These are phyloP conservation scores for Hippoglossus stenolepis DNA, from an alignment of 2,113 vertebrate genomes.

Conservation along the genomic window DNA sequence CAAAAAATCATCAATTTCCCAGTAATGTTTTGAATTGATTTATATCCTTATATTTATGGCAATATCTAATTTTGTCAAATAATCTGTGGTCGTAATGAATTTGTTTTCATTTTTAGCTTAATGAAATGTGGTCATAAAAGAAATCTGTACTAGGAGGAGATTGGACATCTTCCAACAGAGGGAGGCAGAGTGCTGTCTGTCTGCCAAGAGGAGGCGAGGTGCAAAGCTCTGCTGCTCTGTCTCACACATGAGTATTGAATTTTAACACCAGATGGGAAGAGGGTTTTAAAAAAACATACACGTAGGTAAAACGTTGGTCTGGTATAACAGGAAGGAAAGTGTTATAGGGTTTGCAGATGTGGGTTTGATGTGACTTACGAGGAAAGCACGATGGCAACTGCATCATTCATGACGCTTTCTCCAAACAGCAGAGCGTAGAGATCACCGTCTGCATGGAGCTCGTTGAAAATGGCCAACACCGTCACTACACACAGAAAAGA, in stretches of 20 bases:
- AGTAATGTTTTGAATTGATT: not conserved
- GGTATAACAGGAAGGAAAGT: too few relatives aligned
- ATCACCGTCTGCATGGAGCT: conserved; percentile 95
- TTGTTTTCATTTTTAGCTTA: not conserved
- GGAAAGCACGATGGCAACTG: conserved; percentile 96
- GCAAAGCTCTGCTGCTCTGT: not conserved
- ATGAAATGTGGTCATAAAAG: not conserved
- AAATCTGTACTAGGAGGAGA: not conserved
- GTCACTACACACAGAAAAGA: conserved; percentile 85
- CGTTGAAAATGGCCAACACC: conserved; percentile 97
- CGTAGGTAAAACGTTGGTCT: not conserved
- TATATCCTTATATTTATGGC: not conserved
- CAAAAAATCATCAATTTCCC: too few relatives aligned
- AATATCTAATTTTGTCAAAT: not conserved
- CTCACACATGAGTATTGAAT: conserved; percentile 37
- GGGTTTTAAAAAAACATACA: not conserved
- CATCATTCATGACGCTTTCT: conserved; percentile 97
- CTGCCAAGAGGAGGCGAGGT: not conserved
- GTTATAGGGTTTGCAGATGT: too few relatives aligned
- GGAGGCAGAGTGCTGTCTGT: conserved; percentile 52
- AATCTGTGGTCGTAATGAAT: not conserved
- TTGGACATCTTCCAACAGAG: conserved; percentile 53
- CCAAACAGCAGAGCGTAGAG: conserved; percentile 98
- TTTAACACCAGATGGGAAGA: conserved; percentile 2
- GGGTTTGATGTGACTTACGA: conserved; percentile 86